Evolutionary conservation across 2,113 vertebrate species (phyloP).

Genomic region (Poeciliopsis turrubarensis): DNA sequence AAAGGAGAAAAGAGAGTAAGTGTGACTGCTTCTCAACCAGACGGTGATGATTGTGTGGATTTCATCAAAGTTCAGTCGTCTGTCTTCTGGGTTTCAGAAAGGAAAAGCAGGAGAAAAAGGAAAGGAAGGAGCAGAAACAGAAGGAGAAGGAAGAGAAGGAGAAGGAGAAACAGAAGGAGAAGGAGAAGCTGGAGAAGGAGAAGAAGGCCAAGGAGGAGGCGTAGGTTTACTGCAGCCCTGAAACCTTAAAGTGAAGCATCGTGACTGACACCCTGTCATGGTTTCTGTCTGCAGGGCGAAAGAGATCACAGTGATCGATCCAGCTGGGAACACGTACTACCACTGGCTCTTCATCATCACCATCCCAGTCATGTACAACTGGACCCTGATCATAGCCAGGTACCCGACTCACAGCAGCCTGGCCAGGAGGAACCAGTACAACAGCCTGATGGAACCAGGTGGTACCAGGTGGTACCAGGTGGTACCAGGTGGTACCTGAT

Average conservation of each 20-base stretch:
- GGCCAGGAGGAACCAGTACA: too few species aligned
- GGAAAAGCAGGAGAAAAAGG: conserved; percentile 83
- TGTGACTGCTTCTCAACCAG: not conserved
- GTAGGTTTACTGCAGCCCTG: conserved; percentile 66
- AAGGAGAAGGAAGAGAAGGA: conserved; percentile 75
- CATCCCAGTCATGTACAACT: conserved; percentile 98
- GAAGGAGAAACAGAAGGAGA: conserved; percentile 68
- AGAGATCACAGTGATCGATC: conserved; percentile 87
- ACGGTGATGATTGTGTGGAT: not conserved
- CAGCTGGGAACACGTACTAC: conserved; percentile 91
- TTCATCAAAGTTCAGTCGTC: not conserved
- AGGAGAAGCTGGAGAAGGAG: conserved; percentile 71
- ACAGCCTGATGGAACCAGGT: too few species aligned
- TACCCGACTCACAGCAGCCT: conserved; percentile 48
- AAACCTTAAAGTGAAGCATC: not conserved
- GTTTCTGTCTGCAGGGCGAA: conserved; percentile 77
- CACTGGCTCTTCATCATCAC: conserved; percentile 93
- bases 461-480: too few species aligned
- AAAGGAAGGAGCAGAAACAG: conserved; percentile 82
- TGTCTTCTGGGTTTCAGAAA: conserved; percentile 62
- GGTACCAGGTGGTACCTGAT: too few species aligned
- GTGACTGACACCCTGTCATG: not conserved
- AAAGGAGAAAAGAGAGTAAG: conserved; percentile 67
- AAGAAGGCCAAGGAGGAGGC: conserved; percentile 81
- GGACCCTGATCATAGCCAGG: conserved; percentile 95